Evolutionary conservation across 2,888 invertebrate species (phyloP), one percentile per base, ranked within the genome.

Genomic region (Pseudolycoriella hygida): DNA sequence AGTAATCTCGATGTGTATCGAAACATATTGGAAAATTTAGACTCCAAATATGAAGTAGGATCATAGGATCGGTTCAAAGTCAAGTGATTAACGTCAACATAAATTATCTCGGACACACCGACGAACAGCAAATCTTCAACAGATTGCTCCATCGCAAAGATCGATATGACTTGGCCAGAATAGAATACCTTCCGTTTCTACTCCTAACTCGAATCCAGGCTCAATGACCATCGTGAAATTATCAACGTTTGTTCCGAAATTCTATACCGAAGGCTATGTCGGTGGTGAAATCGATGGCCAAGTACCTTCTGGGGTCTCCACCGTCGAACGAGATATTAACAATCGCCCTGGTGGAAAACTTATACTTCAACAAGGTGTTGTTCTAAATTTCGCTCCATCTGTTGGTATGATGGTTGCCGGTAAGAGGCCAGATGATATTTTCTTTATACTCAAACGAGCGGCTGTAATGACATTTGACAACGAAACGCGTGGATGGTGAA

Each of bases 391-490:
- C n/a, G n/a, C n/a, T n/a, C n/a, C n/a, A n/a, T n/a, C n/a, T n/a
- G n/a, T n/a, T n/a, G n/a, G n/a, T n/a, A n/a, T n/a, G 89, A 88
- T 98, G 81, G 82, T 97, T 2, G 93, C 93, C 38, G 96, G 96
- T 1, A 80, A 81, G 60, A 65, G 96, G 40, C 84, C 85, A 0
- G 82, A 80, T 57, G 83, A 84, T 55, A 87, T 88, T 43, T 69
- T 77, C 40, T 76, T 87, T 53, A 86, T 85, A 0, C 60, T 87
- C 5, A 84, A 84, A 59, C 78, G 86, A 54, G 83, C 85, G 59
- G 70, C 81, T 0, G 61, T 74, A 8, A 73, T 80, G 63, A 64
- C 70, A 1, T 70, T 71, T 49, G 74, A 75, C 49, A 80, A 80
- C 53, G 72, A 74, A 43, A 72, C 73, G 0, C 71, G 72, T 51